Base-by-base conservation (phyloP, 2,113 vertebrate genomes). In the Sceloporus undulatus region DNA sequence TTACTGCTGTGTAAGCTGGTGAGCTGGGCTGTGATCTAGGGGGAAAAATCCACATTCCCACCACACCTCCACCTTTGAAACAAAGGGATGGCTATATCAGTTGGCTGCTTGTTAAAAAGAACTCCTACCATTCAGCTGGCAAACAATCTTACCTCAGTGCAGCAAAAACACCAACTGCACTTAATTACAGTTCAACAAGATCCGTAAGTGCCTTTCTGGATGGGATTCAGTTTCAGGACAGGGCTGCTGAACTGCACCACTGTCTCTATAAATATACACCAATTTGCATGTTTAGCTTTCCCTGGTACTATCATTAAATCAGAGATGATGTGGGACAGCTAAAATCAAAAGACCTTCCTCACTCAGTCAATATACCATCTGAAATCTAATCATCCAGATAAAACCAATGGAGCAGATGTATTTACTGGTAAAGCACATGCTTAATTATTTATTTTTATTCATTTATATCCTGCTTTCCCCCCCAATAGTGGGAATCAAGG, bases 141-240 rank as follows among this genome's bases (percentile, higher is more conserved):
- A 1, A 71, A 40, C 66, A n/a, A 7, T 79, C 48, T 71, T 52
- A 6, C 3, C 34, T 0, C 52, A 27, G 42, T 18, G 34, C 52
- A 81, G 16, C 54, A 14, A 81, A 74, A 81, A 74, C 34, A 42
- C 52, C 7, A 74, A 19, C n/a, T 73, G 48, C 70, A 56, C 25
- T 82, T 82, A 25, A 68, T 54, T 82, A 5, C 70, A 25, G 19
- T 75, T 38, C 83, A 75, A 56, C 2, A 59, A 10, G n/a, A 71
- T 52, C n/a, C n/a, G 56, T 71, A 73, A 80, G 85, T 80, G 78
- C 78, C 59, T 82, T 82, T 48, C 38, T 82, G 86, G 79, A 75
- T 29, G 59, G 86, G 70, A 82, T 65, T 75, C 79, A 75, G 52
- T 82, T 82, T 75, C 38, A 82, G 25, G 29, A 65, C 86, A 71